Evolutionary conservation across 2,113 vertebrate species (phyloP).

Genomic region (Neoarius graeffei): DNA sequence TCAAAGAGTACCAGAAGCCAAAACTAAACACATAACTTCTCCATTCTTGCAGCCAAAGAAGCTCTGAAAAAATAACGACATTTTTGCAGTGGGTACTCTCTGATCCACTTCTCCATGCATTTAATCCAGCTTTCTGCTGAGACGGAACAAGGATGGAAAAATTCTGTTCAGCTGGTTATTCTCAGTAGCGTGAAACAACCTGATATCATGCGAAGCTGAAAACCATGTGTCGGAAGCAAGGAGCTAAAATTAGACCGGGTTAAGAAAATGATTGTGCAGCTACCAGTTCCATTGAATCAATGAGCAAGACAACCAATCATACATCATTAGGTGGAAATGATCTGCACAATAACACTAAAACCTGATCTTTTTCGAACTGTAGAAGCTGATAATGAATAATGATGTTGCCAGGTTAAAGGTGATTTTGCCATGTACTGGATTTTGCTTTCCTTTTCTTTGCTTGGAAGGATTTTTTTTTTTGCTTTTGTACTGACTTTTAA

Average conservation of each 20-base stretch:
- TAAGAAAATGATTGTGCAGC: constrained; percentile 1
- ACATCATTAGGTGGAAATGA: background rate
- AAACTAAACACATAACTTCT: background rate
- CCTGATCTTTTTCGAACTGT: background rate
- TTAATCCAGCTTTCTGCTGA: background rate
- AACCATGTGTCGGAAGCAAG: background rate
- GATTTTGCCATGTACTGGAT: background rate
- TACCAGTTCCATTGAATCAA: constrained; percentile 13
- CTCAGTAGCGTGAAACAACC: background rate
- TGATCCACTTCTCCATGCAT: background rate
- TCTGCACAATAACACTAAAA: background rate
- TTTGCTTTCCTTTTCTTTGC: background rate
- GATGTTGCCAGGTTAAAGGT: background rate
- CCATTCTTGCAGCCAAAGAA: background rate
- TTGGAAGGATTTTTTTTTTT: background rate
- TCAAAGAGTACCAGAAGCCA: background rate
- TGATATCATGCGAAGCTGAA: constrained; percentile 14
- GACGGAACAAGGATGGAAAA: background rate
- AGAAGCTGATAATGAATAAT: background rate
- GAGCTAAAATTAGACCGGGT: constrained; percentile 16
- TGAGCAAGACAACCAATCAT: background rate
- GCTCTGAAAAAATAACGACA: background rate
- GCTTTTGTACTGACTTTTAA: background rate
- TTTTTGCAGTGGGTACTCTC: background rate
- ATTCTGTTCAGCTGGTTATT: background rate